Evolutionary conservation across 1,140 invertebrate genomes (phyloP).

Genomic region (Glossosoma conforme): DNA sequence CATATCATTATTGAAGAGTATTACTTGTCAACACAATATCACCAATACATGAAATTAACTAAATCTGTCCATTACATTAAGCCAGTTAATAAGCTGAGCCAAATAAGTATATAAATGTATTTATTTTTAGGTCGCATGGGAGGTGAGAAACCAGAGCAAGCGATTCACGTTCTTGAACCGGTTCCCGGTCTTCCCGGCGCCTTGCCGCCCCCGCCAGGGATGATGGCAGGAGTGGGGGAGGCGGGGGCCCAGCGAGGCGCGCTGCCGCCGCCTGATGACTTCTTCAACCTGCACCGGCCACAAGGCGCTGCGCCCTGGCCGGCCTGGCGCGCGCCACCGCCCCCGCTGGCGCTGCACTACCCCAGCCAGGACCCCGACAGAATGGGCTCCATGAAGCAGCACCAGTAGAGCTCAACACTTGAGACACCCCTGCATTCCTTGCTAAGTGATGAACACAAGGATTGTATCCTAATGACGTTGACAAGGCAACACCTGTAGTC

Average conservation of each 20-base stretch:
- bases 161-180: constrained; percentile 60
- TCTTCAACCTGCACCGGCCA: constrained; percentile 67
- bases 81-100: too few species aligned
- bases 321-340: constrained; percentile 49
- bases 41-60: too few species aligned
- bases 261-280: constrained; percentile 73
- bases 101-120: background rate
- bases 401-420: background rate
- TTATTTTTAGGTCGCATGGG: constrained; percentile 40
- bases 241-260: constrained; percentile 45
- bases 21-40: too few species aligned
- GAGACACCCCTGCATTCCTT: too few species aligned
- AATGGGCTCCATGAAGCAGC: constrained; percentile 70
- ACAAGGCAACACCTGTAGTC: too few species aligned
- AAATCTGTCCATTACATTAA: too few species aligned
- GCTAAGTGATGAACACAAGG: too few species aligned
- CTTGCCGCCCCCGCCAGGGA: constrained; percentile 71
- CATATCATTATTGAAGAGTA: too few species aligned
- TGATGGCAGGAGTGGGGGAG: constrained; percentile 34
- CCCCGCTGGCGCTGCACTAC: constrained; percentile 70
- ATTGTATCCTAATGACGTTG: too few species aligned
- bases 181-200: constrained; percentile 81
- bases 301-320: constrained; percentile 50
- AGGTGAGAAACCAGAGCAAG: constrained; percentile 44
- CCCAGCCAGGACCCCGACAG: constrained; percentile 91